Conservation (phyloP, 2,797 vertebrate species). For the Mareca strepera region DNA sequence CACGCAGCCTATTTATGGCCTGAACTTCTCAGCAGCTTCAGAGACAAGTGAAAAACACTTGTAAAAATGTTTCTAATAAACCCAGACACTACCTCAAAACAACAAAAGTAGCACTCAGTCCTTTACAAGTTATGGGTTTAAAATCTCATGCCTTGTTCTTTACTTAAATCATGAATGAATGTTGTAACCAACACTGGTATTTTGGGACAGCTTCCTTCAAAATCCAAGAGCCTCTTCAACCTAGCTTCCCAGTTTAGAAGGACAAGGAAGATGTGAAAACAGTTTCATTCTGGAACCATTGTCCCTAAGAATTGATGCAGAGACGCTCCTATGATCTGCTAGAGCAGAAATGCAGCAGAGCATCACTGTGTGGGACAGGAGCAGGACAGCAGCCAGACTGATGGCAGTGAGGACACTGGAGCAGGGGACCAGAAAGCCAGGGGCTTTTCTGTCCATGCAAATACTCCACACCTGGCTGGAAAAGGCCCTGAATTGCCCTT, state of each 20-base stretch:
- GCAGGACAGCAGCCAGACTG: background rate
- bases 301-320: background rate
- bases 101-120: background rate
- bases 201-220: background rate
- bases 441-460: background rate
- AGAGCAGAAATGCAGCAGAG: background rate
- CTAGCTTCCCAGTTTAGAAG: background rate
- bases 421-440: background rate
- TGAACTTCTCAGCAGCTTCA: background rate
- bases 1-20: background rate
- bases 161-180: background rate
- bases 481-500: background rate
- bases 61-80: background rate
- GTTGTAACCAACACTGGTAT: background rate
- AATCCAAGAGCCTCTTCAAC: background rate
- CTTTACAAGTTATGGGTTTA: background rate
- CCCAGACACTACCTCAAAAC: background rate
- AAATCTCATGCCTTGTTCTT: background rate
- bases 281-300: background rate
- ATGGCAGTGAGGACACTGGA: background rate
- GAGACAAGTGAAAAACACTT: background rate
- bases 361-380: background rate
- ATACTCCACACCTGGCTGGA: background rate
- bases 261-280: background rate
- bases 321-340: background rate